Percentiles rank a stretch among this genome's conserved stretches.
These are phyloP conservation scores for Diadumene lineata DNA, from an alignment of 92 coral and sea anemone species.

Conservation along the genomic window DNA sequence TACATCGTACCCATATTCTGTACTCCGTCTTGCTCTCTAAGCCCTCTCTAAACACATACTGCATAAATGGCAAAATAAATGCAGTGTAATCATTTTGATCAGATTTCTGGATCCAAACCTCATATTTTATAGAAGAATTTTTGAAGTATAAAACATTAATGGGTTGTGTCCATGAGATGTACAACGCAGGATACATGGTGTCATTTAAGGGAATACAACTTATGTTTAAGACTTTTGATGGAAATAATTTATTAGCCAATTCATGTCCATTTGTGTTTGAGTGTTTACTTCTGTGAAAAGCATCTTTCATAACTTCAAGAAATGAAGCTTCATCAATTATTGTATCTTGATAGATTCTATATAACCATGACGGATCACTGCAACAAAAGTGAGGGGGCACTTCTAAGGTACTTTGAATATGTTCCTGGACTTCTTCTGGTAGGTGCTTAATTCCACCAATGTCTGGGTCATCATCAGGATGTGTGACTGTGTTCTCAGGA, in stretches of 20 bases:
- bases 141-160: slow-evolving; percentile 55
- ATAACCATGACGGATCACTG: slow-evolving; percentile 85
- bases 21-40: slow-evolving; percentile 53
- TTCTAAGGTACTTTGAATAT: slow-evolving; percentile 50
- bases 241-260: slow-evolving; percentile 34
- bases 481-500: slow-evolving; percentile 76
- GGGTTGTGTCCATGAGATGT: slow-evolving; percentile 80
- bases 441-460: slow-evolving; percentile 90
- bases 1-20: slow-evolving; percentile 83
- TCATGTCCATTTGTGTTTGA: slow-evolving; percentile 5
- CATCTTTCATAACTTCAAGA: slow-evolving; percentile 35
- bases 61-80: slow-evolving; percentile 59
- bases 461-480: slow-evolving; percentile 79
- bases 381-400: slow-evolving; percentile 88
- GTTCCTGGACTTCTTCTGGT: slow-evolving; percentile 55
- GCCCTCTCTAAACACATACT: slow-evolving; percentile 66
- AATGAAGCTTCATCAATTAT: slow-evolving; percentile 73
- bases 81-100: slow-evolving; percentile 68
- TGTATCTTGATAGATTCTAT: slow-evolving; percentile 95
- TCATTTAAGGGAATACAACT: slow-evolving; percentile 39
- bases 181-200: slow-evolving; percentile 42
- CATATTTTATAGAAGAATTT: slow-evolving; percentile 49
- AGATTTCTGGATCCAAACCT: slow-evolving; percentile 89
- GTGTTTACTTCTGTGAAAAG: slow-evolving; percentile 33
- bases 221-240: slow-evolving; percentile 76